Base-by-base conservation (phyloP, 1,140 invertebrate genomes). In the Nylanderia fulva region DNA sequence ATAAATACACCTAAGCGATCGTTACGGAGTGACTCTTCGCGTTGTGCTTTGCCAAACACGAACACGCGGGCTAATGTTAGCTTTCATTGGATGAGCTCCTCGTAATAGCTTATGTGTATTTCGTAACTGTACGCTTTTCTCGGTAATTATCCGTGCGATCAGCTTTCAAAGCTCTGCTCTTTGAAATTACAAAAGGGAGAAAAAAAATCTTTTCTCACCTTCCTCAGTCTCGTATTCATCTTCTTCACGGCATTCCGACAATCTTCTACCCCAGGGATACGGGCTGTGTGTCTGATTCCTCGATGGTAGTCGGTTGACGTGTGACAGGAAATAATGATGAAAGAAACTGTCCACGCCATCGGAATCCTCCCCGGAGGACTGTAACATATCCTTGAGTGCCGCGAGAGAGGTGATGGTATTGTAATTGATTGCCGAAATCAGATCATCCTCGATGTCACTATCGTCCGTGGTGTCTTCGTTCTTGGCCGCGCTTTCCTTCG, bases 201-300 rank as follows among this genome's bases (percentile, higher is more conserved):
- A 56, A 21, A 15, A 36, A 54, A 45, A 56, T 7, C 15, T 27
- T 42, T 21, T 24, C 85, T 89, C 86, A 95, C 94, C 94, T 90
- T 94, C 95, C 68, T 96, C 96, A 63, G 97, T 97, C 74, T 96
- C 96, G 45, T 97, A 96, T 92, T 98, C 97, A 89, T 97, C 97
- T 93, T 97, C 97, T 90, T 98, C 97, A 42, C 97, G 96, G 91
- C 97, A 98, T 93, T 98, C 97, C 7, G 97, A 98, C 68, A 98
- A 92, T 2, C 97, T 95, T n/a, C 97, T 95, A 0, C 93, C 96
- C 96, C 91, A 95, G 79, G 93, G 96, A 95, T 80, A 96, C 92
- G 91, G 96, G 93, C 87, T 96, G 88, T 88, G 96, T 87, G 85
- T 95, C 92, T 93, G 93, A 89, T 95, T 96, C 56, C 96, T 93